These are phyloP conservation scores for Odobenus rosmarus DNA, from an alignment of 2,113 vertebrate genomes.

Conservation along the genomic window DNA sequence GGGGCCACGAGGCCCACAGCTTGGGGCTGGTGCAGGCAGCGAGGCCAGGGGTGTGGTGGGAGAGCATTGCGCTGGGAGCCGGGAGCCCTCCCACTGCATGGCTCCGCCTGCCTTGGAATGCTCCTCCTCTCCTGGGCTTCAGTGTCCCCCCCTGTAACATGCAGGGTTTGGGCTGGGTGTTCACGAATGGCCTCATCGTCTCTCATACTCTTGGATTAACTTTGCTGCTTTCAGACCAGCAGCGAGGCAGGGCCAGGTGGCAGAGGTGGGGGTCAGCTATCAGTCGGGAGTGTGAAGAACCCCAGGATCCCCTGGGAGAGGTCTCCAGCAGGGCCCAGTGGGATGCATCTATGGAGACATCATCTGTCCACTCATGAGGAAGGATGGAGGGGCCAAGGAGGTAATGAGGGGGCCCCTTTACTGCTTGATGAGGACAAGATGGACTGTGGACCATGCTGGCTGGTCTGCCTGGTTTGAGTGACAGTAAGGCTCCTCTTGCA, in stretches of 20 bases:
- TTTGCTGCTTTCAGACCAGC: background rate
- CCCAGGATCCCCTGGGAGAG: background rate
- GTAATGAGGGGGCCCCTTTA: background rate
- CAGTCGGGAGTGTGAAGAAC: background rate
- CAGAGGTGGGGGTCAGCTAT: background rate
- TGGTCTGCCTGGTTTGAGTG: background rate
- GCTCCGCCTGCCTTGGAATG: background rate
- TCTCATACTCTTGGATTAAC: background rate
- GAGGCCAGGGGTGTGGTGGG: background rate
- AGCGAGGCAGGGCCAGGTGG: background rate
- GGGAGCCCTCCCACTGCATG: background rate
- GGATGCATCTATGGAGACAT: background rate
- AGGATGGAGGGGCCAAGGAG: background rate
- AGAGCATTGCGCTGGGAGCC: background rate
- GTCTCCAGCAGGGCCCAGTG: background rate
- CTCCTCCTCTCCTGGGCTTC: too few relatives aligned
- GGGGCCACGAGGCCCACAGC: too few relatives aligned
- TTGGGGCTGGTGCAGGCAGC: background rate
- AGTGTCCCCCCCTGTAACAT: background rate
- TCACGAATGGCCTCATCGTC: rapidly evolving
- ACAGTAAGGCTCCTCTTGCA: background rate
- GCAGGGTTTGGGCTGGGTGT: background rate
- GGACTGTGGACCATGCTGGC: background rate
- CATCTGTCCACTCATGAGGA: too few relatives aligned
- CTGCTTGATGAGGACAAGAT: background rate